phyloP scores from a whole-genome alignment of 2,113 vertebrate genomes.

The Dunckerocampus dactyliophorus region DNA sequence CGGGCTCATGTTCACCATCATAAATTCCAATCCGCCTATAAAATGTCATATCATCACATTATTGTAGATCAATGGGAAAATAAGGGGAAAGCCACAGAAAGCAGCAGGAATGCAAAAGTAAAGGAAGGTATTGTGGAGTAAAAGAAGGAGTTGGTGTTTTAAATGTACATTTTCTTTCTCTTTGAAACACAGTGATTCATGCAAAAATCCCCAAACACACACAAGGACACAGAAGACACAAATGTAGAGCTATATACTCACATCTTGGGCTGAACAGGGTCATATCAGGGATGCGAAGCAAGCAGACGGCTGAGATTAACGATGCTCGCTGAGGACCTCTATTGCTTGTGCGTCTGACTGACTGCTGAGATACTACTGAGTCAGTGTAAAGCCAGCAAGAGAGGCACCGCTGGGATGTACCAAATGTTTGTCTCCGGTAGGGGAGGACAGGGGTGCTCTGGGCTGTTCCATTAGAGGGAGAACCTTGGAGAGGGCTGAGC shows the following conservation, averaged over 20 bases:
- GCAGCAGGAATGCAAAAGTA: conserved; percentile 11
- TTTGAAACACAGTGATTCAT: conserved; percentile 24
- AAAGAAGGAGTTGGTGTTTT: not conserved
- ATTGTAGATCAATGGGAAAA: not conserved
- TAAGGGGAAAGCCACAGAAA: not conserved
- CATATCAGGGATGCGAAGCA: conserved; percentile 66
- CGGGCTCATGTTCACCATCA: conserved; percentile 9
- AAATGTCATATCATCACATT: not conserved
- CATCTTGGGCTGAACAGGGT: conserved; percentile 76
- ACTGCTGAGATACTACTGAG: conserved; percentile 69
- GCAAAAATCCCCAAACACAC: conserved; percentile 31
- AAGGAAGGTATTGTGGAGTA: not conserved
- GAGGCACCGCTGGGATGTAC: conserved; percentile 65
- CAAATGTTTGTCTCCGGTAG: conserved; percentile 53
- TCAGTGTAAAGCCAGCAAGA: conserved; percentile 66
- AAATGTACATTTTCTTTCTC: not conserved
- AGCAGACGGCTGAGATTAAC: conserved; percentile 31
- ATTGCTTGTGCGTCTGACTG: conserved; percentile 38
- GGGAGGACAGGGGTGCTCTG: conserved; percentile 46
- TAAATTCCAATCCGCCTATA: not conserved
- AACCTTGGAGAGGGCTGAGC: conserved; percentile 27
- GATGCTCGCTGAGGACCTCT: conserved; percentile 27
- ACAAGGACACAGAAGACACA: conserved; percentile 11
- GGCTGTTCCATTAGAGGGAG: conserved; percentile 47
- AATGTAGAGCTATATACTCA: conserved; percentile 60